Evolutionary conservation across 2,888 invertebrate species (phyloP), one percentile per base, ranked within the genome.

Genomic region (Drosophila rubida): DNA sequence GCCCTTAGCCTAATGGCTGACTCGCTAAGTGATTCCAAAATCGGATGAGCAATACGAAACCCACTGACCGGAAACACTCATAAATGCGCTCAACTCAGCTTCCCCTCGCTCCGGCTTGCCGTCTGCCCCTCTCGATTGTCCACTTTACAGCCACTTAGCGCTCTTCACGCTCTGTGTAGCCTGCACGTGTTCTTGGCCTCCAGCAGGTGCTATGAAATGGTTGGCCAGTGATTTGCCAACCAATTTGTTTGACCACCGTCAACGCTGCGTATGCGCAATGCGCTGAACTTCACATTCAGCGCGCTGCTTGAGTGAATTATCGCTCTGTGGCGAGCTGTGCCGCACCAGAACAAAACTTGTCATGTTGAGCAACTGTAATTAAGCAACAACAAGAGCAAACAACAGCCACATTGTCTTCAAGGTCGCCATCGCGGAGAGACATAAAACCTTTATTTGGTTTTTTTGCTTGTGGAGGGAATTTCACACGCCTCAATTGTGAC

Each of bases 401-500:
- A 32, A 59, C 61, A 57, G 30, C 61, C 35, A 67, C 35, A 85
- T 69, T 66, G 70, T 64, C 59, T 37, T 67, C 87, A 83, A 83
- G 82, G 82, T 88, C 83, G 83, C 50, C 74, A 27, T 5, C 41
- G 37, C 57, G 44, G 42, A 66, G 45, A 62, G 41, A 75, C 45
- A 54, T 55, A 82, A 54, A 55, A 55, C 57, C 60, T 57, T 42
- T n/a, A 32, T 60, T 75, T 50, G 16, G 16, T 19, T 19, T 19
- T 19, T 19, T 3, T 19, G 19, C 3, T 53, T 75, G 55, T 69
- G 57, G 44, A 65, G 77, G 69, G 64, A 73, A 84, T 69, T 88
- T 87, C 87, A 78, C 83, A 88, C 89, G 85, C 78, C 75, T 84
- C 87, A 84, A 88, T 87, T 84, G 88, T 75, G 60, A 60, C 60